A percentile compares a stretch with the other conserved stretches of the same genome.
phyloP scores from a whole-genome alignment of 2,113 vertebrate species.

The Sinocyclocheilus anshuiensis region DNA sequence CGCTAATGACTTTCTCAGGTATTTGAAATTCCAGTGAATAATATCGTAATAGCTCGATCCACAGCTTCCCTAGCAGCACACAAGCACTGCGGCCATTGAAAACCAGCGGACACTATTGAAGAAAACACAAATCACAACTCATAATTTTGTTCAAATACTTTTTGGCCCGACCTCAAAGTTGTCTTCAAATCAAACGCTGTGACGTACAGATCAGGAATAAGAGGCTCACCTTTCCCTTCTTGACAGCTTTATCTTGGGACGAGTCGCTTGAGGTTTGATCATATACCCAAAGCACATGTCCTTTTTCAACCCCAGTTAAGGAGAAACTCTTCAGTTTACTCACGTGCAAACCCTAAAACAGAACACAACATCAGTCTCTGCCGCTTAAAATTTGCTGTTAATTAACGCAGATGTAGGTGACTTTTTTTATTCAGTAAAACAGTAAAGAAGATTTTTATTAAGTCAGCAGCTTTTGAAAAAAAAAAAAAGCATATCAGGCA shows the following conservation, averaged over 20 bases:
- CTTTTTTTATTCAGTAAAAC: too few relatives aligned
- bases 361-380: not conserved
- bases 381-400: not conserved
- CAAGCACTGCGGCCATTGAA: slow-evolving; percentile 71
- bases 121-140: slow-evolving; percentile 12
- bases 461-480: too few relatives aligned
- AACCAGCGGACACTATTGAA: slow-evolving; percentile 79
- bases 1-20: slow-evolving; percentile 93
- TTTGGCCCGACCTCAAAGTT: not conserved
- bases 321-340: slow-evolving; percentile 27
- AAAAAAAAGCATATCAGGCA: too few relatives aligned
- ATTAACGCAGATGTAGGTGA: too few relatives aligned
- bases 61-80: slow-evolving; percentile 87
- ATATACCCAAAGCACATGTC: not conserved
- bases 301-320: not conserved
- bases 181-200: not conserved
- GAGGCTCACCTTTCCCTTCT: not conserved
- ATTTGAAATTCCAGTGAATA: slow-evolving; percentile 97
- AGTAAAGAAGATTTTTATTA: too few relatives aligned
- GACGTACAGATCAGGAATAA: not conserved
- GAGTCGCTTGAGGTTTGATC: not conserved
- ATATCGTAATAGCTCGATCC: slow-evolving; percentile 94
- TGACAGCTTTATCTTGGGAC: not conserved
- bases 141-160: too few relatives aligned
- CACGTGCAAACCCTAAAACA: not conserved